Conservation (phyloP, 2,113 vertebrate genomes). For the Panthera leo region DNA sequence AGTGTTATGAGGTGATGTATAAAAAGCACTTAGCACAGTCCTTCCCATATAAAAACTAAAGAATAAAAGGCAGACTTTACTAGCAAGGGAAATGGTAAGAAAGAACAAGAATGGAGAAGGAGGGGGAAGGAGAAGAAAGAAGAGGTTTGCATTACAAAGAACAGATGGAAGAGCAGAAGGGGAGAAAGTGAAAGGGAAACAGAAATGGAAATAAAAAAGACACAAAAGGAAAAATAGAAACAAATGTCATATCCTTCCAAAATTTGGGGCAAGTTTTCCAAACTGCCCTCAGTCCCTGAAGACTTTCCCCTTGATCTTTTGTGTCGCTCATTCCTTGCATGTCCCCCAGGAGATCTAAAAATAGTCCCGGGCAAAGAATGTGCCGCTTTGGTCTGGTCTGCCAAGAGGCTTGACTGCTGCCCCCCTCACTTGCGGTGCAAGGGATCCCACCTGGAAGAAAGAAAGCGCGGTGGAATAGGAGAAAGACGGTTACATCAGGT, state of each 20-base stretch:
- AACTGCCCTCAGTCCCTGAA: background rate
- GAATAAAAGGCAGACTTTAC: background rate
- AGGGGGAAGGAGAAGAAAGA: background rate
- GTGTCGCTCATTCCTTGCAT: constrained; percentile 12
- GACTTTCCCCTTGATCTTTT: constrained; percentile 18
- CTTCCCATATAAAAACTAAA: background rate
- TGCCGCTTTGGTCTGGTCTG: background rate
- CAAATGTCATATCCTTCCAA: background rate
- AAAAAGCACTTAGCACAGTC: background rate
- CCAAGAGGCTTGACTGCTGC: background rate
- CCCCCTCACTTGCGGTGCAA: background rate
- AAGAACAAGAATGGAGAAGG: background rate
- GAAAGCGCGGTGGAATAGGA: background rate
- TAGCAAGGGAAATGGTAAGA: background rate
- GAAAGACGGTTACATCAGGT: background rate
- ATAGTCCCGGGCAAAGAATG: constrained; percentile 24
- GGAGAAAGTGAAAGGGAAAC: background rate
- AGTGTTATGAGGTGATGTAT: background rate
- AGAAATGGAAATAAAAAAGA: background rate
- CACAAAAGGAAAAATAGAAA: background rate
- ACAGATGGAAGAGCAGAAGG: background rate
- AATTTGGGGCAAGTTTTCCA: background rate
- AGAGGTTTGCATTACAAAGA: background rate
- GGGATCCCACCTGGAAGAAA: background rate
- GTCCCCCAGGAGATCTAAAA: constrained; percentile 40